Evolutionary conservation across 2,888 invertebrate species (phyloP), one percentile per base, ranked within the genome.

Genomic region (Allolobophora icterica): DNA sequence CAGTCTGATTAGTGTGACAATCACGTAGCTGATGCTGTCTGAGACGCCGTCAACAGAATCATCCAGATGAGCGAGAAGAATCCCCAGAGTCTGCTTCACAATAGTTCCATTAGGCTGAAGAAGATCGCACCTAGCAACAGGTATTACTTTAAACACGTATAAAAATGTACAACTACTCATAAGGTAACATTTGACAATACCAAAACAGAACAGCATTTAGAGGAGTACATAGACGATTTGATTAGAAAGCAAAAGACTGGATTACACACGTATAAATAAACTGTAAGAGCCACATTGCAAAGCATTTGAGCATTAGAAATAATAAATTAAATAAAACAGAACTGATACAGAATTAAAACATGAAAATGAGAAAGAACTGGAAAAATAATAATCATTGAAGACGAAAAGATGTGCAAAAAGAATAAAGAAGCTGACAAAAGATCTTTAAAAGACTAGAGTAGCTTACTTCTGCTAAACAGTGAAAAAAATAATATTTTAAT

Each of bases 11-110:
- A 45, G 38, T 19, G 45, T 90, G 90, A n/a, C 33, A 24, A 38
- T 33, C 15, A 89, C 71, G 34, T 58, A 30, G 42, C 38, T 52
- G 89, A 91, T 24, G 42, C 40, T 11, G 19, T 35, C 87, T 34
- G 87, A 35, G 87, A 95, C 94, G 91, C 94, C 94, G 87, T 94
- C 94, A n/a, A 95, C 94, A 19, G 95, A 94, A 90, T 94, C 94
- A 91, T 94, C 95, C 93, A 94, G 93, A 92, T 94, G 93, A 84
- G 94, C 91, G 92, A 94, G 94, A 35, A 94, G 92, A 33, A 94
- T 91, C 15, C 93, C 91, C 84, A 94, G 90, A n/a, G 94, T 93
- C 40, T 84, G 33, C 33, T 71, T 52, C 35, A 89, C 38, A 40
- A 90, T 58, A 30, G 21, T 34, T 87, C 87, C 87, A 87, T 87